Conservation (phyloP, 2,797 vertebrate species). For the Manis crassicaudata region DNA sequence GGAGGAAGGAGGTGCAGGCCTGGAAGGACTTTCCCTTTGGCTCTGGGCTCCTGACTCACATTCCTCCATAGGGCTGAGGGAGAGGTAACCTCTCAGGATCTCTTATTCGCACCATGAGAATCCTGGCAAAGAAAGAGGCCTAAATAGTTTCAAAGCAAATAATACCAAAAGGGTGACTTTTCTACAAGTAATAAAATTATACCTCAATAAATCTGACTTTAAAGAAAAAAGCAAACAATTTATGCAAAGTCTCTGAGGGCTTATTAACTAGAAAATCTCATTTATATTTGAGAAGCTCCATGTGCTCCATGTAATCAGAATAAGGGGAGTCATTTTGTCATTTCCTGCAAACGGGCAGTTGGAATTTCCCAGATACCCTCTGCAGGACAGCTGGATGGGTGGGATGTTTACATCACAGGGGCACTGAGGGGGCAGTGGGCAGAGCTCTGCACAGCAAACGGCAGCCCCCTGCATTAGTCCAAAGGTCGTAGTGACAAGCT, state of each 20-base stretch:
- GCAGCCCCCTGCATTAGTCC: fast-evolving
- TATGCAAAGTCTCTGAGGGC: neutral
- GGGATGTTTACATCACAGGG: fast-evolving
- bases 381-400: fast-evolving
- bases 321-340: no score
- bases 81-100: neutral
- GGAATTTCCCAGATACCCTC: neutral
- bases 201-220: neutral
- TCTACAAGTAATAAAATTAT: neutral
- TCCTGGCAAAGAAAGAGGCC: neutral
- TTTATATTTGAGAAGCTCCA: neutral
- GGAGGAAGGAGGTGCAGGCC: neutral
- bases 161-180: neutral
- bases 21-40: neutral
- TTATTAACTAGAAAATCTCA: neutral
- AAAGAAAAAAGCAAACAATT: neutral
- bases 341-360: no score
- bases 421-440: neutral
- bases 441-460: neutral
- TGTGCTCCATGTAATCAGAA: neutral
- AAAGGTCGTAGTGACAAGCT: neutral
- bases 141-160: neutral
- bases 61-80: neutral
- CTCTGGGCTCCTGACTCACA: neutral
- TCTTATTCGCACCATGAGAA: neutral